Evolutionary conservation across 30 jellyfish, hydroid and myxozoan genomes (phyloP).

Genomic region (Mastigias papua): DNA sequence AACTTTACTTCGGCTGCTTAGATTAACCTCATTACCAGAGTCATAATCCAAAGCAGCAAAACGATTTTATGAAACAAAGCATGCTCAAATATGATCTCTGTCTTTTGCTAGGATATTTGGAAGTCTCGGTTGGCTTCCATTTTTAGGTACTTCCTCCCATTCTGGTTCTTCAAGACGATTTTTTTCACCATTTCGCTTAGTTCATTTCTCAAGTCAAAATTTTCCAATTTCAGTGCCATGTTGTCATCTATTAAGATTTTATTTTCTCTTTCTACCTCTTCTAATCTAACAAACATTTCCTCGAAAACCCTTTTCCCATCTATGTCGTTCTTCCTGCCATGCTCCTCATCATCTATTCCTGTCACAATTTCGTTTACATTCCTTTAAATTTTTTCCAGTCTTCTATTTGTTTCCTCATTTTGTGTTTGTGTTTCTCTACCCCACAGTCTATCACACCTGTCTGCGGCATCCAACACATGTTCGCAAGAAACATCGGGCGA

Average conservation of each 20-base stretch:
- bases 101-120: neutral
- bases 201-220: conserved; percentile 12
- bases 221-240: conserved; percentile 35
- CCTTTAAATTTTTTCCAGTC: conserved; percentile 13
- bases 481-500: too few species aligned
- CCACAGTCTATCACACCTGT: neutral
- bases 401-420: neutral
- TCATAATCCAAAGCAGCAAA: neutral
- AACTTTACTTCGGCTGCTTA: neutral
- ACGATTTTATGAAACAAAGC: conserved; percentile 4
- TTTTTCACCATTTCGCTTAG: neutral
- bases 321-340: conserved; percentile 2
- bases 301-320: conserved; percentile 13
- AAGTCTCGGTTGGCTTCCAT: neutral
- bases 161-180: neutral
- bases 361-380: conserved; percentile 8
- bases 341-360: conserved; percentile 18
- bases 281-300: conserved; percentile 32
- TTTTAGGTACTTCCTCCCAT: neutral
- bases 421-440: neutral
- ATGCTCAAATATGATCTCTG: neutral
- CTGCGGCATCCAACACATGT: neutral
- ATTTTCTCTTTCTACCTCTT: conserved; percentile 11
- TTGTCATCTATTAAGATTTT: conserved; percentile 16
- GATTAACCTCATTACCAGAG: neutral